A percentile compares a stretch with the other conserved stretches of the same genome.
Evolutionary conservation across 2,113 vertebrate genomes (phyloP).

Genomic region (Empidonax traillii): DNA sequence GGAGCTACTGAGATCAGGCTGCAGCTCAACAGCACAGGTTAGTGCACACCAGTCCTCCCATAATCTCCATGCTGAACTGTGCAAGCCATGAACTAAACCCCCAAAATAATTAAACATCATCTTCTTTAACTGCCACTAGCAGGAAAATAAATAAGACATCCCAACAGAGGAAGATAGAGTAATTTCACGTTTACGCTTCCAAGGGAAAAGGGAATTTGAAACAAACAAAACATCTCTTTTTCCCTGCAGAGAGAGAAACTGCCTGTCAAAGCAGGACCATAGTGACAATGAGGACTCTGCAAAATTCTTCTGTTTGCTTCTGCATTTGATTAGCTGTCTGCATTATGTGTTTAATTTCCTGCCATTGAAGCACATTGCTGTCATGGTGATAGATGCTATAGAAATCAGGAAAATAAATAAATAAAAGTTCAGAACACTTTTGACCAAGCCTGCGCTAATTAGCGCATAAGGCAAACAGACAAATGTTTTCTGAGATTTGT

Average conservation of each 20-base stretch:
- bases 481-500: conserved; percentile 54
- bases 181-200: conserved; percentile 21
- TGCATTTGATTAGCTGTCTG: conserved; percentile 69
- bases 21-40: neutral
- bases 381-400: conserved; percentile 63
- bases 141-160: conserved; percentile 54
- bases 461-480: conserved; percentile 40
- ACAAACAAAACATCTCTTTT: conserved; percentile 40
- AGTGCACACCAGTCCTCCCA: neutral
- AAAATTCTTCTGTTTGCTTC: conserved; percentile 62
- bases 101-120: conserved; percentile 18
- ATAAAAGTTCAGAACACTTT: conserved; percentile 58
- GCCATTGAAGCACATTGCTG: conserved; percentile 46
- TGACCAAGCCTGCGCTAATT: conserved; percentile 58
- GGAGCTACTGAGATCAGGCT: neutral
- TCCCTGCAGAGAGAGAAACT: conserved; percentile 30
- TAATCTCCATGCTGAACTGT: neutral
- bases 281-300: conserved; percentile 26
- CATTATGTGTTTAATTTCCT: conserved; percentile 67
- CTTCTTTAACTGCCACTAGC: neutral
- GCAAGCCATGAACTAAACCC: neutral
- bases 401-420: conserved; percentile 61
- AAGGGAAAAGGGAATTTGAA: conserved; percentile 37
- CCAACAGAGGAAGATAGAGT: conserved; percentile 8
- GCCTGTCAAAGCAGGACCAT: conserved; percentile 11